Conservation (phyloP, 2,113 vertebrate genomes). For the Mus pahari region DNA sequence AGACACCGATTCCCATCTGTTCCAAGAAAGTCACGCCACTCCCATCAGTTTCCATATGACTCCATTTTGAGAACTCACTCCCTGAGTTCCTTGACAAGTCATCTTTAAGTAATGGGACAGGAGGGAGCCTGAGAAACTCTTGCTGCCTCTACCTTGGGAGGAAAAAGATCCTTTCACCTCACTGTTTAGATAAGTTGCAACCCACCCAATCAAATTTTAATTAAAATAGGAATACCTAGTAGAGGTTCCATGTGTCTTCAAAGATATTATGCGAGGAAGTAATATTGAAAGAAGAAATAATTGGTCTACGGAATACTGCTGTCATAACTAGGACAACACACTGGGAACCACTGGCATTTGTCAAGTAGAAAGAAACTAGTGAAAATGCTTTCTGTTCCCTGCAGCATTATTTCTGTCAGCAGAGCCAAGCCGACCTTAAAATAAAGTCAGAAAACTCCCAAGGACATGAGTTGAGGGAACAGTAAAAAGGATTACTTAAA, state of each 20-base stretch:
- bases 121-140: not conserved
- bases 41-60: not conserved
- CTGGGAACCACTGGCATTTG: not conserved
- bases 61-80: not conserved
- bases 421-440: not conserved
- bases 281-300: slow-evolving; percentile 36
- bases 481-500: slow-evolving; percentile 30
- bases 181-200: slow-evolving; percentile 15
- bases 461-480: not conserved
- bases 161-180: not conserved
- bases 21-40: not conserved
- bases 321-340: slow-evolving; percentile 24
- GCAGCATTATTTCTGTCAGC: slow-evolving; percentile 5
- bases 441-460: not conserved
- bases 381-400: not conserved
- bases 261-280: not conserved
- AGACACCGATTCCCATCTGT: not conserved
- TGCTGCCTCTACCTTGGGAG: not conserved
- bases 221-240: slow-evolving; percentile 48
- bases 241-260: slow-evolving; percentile 40
- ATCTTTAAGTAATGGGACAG: not conserved
- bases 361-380: slow-evolving; percentile 7
- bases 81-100: not conserved
- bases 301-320: not conserved
- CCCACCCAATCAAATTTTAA: slow-evolving; percentile 33